Evolutionary conservation across 2,797 vertebrate species (phyloP).

Genomic region (Tiaroga cobitis): DNA sequence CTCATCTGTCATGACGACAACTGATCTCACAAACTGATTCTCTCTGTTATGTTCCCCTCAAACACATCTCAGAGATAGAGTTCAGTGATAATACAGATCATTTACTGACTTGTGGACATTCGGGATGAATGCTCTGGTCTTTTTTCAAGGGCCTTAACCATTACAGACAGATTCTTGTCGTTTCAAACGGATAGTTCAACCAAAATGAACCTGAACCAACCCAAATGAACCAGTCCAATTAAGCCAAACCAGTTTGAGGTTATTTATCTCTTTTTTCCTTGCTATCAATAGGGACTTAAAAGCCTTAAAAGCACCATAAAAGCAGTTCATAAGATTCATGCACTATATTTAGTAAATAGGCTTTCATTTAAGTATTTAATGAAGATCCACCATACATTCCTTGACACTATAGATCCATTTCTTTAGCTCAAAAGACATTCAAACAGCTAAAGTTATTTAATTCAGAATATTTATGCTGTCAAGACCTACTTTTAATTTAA

Average conservation of each 20-base stretch:
- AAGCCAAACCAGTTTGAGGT: not conserved
- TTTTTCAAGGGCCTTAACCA: not conserved
- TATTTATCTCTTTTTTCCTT: not conserved
- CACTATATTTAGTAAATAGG: not conserved
- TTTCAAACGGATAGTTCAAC: not conserved
- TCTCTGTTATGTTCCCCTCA: conserved; percentile 13
- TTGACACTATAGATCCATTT: not conserved
- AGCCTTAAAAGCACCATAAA: not conserved
- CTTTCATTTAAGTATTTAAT: not conserved
- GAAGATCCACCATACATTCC: not conserved
- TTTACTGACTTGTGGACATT: conserved; percentile 10
- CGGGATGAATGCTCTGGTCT: not conserved
- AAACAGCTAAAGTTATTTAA: too few relatives aligned
- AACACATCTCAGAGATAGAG: not conserved
- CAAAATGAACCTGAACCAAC: not conserved
- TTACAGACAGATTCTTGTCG: not conserved
- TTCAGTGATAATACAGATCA: conserved; percentile 11
- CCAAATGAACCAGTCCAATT: too few relatives aligned
- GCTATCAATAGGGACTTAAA: not conserved
- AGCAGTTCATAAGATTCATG: not conserved
- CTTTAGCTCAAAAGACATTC: not conserved
- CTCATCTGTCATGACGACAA: conserved; percentile 58
- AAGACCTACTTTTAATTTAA: not conserved
- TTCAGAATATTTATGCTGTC: too few relatives aligned
- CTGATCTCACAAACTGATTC: conserved; percentile 33